Conservation (phyloP, 2,797 vertebrate species). For the Bradypodion pumilum region DNA sequence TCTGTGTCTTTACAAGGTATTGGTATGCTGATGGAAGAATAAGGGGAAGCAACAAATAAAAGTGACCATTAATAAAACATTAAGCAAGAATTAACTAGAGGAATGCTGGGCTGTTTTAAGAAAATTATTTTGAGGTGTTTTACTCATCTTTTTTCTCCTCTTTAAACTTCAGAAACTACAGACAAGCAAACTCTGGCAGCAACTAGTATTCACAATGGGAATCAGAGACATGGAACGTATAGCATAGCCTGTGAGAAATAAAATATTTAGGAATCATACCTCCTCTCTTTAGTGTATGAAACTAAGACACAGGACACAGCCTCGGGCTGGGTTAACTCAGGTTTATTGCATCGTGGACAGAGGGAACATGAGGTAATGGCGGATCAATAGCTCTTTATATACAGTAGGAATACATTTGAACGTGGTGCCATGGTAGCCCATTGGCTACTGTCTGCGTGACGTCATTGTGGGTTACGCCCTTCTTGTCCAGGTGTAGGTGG, state of each 20-base stretch:
- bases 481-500: no score
- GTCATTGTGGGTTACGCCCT: no score
- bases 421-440: no score
- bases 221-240: not conserved
- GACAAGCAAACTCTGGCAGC: not conserved
- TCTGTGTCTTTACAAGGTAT: constrained; percentile 7
- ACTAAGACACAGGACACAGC: no score
- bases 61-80: constrained; percentile 19
- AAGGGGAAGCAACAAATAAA: not conserved
- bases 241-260: constrained; percentile 14
- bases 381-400: no score
- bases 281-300: no score
- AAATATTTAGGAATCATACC: constrained; percentile 25
- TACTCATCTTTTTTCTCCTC: not conserved
- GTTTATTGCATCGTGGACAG: no score
- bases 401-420: no score
- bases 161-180: not conserved
- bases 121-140: not conserved
- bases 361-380: no score
- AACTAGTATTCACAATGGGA: not conserved
- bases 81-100: not conserved
- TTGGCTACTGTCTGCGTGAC: no score
- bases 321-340: no score
- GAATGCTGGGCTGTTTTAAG: not conserved
- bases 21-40: constrained; percentile 1